Evolutionary conservation across 1,140 invertebrate species (phyloP).

Genomic region (Pogonomyrmex californicus): DNA sequence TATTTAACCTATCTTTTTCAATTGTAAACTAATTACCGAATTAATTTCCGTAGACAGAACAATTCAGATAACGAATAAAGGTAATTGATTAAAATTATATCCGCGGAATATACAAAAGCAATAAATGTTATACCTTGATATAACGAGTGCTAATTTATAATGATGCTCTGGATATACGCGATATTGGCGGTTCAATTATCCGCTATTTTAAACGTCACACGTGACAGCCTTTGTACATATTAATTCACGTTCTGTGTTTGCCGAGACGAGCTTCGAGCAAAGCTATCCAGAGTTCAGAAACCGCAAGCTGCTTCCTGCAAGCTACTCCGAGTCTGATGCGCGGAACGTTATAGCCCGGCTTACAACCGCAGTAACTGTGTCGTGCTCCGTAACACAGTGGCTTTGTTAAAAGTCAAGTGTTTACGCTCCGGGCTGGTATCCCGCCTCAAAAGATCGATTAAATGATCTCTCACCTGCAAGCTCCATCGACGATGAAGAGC

Average conservation of each 20-base stretch:
- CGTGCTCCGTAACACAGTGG: slow-evolving; percentile 64
- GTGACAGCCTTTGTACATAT: slow-evolving; percentile 57
- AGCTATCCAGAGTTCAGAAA: slow-evolving; percentile 73
- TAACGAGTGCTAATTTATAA: slow-evolving; percentile 19
- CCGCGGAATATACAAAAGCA: background rate
- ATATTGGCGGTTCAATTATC: slow-evolving; percentile 48
- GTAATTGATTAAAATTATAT: slow-evolving; percentile 18
- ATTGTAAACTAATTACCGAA: slow-evolving; percentile 17
- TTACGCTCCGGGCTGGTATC: slow-evolving; percentile 38
- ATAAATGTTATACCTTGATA: background rate
- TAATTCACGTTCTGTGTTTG: slow-evolving; percentile 59
- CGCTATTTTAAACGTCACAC: slow-evolving; percentile 41
- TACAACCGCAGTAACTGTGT: slow-evolving; percentile 74
- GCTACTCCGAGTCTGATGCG: slow-evolving; percentile 67
- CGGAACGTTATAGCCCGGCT: slow-evolving; percentile 69
- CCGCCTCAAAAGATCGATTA: slow-evolving; percentile 59
- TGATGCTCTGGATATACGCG: background rate
- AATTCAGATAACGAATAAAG: background rate
- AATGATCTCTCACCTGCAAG: slow-evolving; percentile 61
- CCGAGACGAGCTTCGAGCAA: slow-evolving; percentile 64
- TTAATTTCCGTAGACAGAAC: background rate
- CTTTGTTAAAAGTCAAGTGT: slow-evolving; percentile 71
- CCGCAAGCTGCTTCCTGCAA: slow-evolving; percentile 73
- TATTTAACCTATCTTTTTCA: background rate
- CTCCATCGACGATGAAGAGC: slow-evolving; percentile 50